Evolutionary conservation across 2,797 vertebrate genomes (phyloP), one percentile per base, ranked within the genome.

Genomic region (Clarias pachynema): DNA sequence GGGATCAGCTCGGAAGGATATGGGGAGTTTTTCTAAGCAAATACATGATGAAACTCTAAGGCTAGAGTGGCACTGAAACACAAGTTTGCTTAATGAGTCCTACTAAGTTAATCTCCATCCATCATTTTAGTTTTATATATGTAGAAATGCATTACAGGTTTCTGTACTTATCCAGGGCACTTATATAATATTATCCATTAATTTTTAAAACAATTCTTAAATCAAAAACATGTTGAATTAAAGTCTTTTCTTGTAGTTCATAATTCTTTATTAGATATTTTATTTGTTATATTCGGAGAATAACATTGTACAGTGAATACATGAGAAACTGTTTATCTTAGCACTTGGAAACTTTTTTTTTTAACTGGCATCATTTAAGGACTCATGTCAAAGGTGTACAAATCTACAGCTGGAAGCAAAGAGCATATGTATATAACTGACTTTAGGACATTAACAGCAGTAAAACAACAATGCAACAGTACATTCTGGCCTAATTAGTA

Each of bases 1-100:
- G 56, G n/a, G 24, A 26, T 74, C 44, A n/a, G n/a, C 14, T 53
- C 53, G 26, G 24, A 29, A 56, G 49, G 24, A 26, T 5, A 24
- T 14, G 9, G 4, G 40, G 73, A 20, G 37, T 29, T n/a, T 70
- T 81, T n/a, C 65, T 63, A 56, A 1, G n/a, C 1, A n/a, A 22
- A 68, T 31, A 56, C 22, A 37, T 68, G 24, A 26, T 37, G 40
- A 57, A 72, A 53, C 14, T 62, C 2, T 66, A 56, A n/a, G 26
- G 73, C n/a, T 79, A 72, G 44, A 7, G 24, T 83, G 65, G 63
- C 37, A 83, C 74, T 34, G 44, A 29, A 68, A 20, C 37, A 74
- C 37, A 80, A 79, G 53, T 59, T 34, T 77, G 53, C 44, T 56
- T 56, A 29, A 15, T 57, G 16, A 24, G 73, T 79, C 60, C 69